These are phyloP conservation scores for Pristionchus arcanus DNA, from an alignment of 2,888 invertebrate genomes.

Conservation along the genomic window DNA sequence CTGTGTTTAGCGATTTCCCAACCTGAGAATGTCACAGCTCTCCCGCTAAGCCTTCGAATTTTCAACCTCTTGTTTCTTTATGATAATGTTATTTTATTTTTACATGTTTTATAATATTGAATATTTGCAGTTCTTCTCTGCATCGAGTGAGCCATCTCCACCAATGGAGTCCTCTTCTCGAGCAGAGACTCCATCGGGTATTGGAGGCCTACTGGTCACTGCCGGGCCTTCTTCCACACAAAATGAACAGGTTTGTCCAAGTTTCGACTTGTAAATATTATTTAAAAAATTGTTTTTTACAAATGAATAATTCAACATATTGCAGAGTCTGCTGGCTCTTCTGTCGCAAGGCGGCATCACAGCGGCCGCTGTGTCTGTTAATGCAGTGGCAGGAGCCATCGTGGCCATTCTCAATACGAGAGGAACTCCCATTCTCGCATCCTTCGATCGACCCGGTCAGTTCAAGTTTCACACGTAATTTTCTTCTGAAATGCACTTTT, in stretches of 20 bases:
- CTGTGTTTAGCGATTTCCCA: conserved; percentile 23
- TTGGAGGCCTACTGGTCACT: neutral
- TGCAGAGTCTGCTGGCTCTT: conserved; percentile 21
- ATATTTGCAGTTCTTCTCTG: conserved; percentile 7
- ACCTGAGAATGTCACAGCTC: neutral
- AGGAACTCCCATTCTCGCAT: conserved; percentile 36
- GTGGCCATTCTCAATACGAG: conserved; percentile 46
- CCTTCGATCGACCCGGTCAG: conserved; percentile 54
- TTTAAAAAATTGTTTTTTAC: neutral
- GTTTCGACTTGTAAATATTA: neutral
- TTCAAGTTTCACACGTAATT: neutral
- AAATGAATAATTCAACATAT: neutral
- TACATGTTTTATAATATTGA: neutral
- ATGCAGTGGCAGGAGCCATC: conserved; percentile 45
- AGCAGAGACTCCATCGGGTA: neutral
- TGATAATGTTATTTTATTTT: neutral
- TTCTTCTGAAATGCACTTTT: neutral
- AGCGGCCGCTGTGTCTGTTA: neutral
- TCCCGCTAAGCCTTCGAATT: neutral
- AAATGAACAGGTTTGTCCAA: conserved; percentile 16
- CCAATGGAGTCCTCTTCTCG: conserved; percentile 25
- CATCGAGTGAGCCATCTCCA: neutral
- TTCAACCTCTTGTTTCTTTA: neutral
- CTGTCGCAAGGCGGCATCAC: conserved; percentile 17
- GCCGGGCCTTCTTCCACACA: conserved; percentile 44